These are phyloP conservation scores for Netelia fuscicornis DNA, from an alignment of 2,888 invertebrate species.

Conservation along the genomic window DNA sequence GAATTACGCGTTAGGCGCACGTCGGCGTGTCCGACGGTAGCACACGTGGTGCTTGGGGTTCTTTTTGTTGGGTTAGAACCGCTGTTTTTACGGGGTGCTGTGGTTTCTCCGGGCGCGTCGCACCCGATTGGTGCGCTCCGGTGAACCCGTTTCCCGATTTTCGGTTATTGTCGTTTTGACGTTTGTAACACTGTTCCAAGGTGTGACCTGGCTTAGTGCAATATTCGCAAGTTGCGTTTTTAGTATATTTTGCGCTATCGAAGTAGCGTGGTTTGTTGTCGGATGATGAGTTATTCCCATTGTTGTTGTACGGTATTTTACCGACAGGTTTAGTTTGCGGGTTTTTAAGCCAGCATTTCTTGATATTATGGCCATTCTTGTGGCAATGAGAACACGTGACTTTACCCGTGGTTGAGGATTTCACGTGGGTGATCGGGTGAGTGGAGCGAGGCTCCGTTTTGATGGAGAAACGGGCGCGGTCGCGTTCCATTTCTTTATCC, in stretches of 20 bases:
- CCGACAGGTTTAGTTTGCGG: neutral
- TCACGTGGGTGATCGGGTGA: too few relatives aligned
- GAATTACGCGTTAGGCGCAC: neutral
- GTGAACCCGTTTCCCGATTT: constrained; percentile 17
- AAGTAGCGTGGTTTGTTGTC: neutral
- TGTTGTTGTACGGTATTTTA: too few relatives aligned
- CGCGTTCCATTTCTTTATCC: too few relatives aligned
- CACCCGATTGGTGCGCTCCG: constrained; percentile 17
- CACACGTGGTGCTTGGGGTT: neutral
- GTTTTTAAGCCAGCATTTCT: neutral
- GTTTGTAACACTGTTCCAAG: neutral
- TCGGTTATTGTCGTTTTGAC: constrained; percentile 18
- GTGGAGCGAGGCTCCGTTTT: too few relatives aligned
- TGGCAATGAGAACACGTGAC: too few relatives aligned
- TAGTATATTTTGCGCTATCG: neutral
- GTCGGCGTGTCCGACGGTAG: neutral
- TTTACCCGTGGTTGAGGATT: neutral
- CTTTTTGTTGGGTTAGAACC: neutral
- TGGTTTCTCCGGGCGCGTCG: neutral
- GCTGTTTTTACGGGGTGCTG: neutral
- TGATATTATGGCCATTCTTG: too few relatives aligned
- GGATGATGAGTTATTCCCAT: too few relatives aligned
- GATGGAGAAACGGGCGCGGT: too few relatives aligned
- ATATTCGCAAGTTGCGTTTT: neutral
- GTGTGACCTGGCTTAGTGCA: constrained; percentile 7